Conservation (phyloP, 1,140 invertebrate species). For the Drosophila hydei region DNA sequence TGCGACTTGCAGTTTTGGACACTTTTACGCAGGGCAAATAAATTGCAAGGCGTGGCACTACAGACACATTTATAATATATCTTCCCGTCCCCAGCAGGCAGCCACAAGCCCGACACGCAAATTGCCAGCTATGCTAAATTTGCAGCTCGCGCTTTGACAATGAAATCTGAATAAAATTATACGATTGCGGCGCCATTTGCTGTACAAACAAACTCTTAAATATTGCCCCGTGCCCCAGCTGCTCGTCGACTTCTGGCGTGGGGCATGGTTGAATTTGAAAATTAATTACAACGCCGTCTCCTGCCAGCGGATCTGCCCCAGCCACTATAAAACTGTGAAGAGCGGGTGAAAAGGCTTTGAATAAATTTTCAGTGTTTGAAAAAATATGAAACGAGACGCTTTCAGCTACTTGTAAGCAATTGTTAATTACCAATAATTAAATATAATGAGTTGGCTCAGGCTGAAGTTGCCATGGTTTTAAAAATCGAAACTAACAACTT, state of each 20-base stretch:
- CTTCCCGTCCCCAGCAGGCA: not conserved
- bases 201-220: conserved; percentile 20
- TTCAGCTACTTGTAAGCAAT: conserved; percentile 10
- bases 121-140: conserved; percentile 58
- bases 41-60: conserved; percentile 33
- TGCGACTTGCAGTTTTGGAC: conserved; percentile 38
- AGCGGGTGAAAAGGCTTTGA: not conserved
- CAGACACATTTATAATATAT: conserved; percentile 25
- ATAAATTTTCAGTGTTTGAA: conserved; percentile 18
- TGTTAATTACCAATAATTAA: conserved; percentile 26
- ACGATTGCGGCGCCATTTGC: conserved; percentile 23
- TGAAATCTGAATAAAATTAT: conserved; percentile 38
- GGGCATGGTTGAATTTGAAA: conserved; percentile 20
- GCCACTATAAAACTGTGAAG: not conserved
- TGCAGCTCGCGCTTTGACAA: conserved; percentile 39
- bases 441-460: conserved; percentile 6
- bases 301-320: not conserved
- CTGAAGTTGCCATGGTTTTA: not conserved
- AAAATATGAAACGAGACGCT: not conserved
- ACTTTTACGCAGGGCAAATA: conserved; percentile 39
- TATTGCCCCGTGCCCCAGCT: not conserved
- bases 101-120: conserved; percentile 8
- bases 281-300: conserved; percentile 34
- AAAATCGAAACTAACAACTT: not conserved
- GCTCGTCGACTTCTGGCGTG: conserved; percentile 2